phyloP scores from a whole-genome alignment of 1,140 invertebrate species.

The Asobara japonica region DNA sequence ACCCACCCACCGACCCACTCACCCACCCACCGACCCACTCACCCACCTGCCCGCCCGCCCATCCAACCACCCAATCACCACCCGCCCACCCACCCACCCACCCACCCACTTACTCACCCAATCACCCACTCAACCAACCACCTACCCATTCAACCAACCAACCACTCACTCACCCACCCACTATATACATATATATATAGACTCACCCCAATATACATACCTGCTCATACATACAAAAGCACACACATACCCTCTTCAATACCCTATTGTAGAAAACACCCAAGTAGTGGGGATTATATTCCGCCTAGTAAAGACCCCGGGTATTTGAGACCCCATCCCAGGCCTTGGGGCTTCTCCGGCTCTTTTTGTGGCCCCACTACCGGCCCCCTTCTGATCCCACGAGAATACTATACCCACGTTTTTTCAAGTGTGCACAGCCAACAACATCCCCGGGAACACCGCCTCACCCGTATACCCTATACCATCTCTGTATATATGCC shows the following conservation, averaged over 20 bases:
- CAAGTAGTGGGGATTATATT: constrained; percentile 20
- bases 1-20: no score
- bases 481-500: background rate
- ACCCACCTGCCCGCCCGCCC: no score
- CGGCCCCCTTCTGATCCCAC: constrained; percentile 19
- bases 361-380: constrained; percentile 23
- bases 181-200: background rate
- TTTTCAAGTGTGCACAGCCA: background rate
- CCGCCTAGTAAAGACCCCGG: constrained; percentile 14
- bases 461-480: background rate
- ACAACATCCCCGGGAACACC: background rate
- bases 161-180: background rate
- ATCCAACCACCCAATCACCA: no score
- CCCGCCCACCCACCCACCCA: no score
- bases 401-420: constrained; percentile 33
- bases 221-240: background rate
- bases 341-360: constrained; percentile 12
- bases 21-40: no score
- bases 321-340: constrained; percentile 16
- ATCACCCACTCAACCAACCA: no score
- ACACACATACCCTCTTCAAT: background rate
- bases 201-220: background rate
- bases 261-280: background rate
- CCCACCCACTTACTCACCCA: no score
- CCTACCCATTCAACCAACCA: background rate